phyloP scores from a whole-genome alignment of 2,797 vertebrate species.

The Gobionotothen gibberifrons region DNA sequence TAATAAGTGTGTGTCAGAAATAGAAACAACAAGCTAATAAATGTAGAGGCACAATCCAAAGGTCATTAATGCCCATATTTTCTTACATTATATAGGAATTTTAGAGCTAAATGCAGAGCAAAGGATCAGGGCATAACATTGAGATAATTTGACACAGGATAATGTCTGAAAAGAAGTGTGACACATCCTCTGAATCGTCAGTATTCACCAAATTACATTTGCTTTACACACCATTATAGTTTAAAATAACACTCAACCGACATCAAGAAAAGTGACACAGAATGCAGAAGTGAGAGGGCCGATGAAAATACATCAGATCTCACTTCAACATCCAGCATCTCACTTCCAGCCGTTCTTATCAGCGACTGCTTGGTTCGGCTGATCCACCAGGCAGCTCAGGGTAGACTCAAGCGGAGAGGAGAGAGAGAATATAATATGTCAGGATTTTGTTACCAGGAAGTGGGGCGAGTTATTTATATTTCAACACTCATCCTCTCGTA shows the following conservation, averaged over 20 bases:
- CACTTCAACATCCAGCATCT: conserved; percentile 41
- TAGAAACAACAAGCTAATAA: conserved; percentile 31
- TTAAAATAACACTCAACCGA: conserved; percentile 13
- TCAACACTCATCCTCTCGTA: conserved; percentile 76
- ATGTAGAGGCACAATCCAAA: conserved; percentile 4
- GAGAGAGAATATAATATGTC: conserved; percentile 74
- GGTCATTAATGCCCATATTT: background rate
- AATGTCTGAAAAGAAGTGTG: conserved; percentile 1
- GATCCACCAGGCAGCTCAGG: conserved; percentile 38
- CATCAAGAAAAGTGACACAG: conserved; percentile 1
- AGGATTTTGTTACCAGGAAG: conserved; percentile 84
- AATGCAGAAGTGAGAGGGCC: conserved; percentile 63
- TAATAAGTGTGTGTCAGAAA: conserved; percentile 39
- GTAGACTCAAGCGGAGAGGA: conserved; percentile 49
- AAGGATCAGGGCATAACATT: background rate
- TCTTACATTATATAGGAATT: background rate
- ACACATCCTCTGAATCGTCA: conserved; percentile 7
- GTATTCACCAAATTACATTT: background rate
- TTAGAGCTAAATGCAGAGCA: background rate
- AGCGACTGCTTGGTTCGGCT: conserved; percentile 1
- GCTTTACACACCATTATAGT: background rate
- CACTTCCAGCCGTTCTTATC: conserved; percentile 53
- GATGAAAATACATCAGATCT: conserved; percentile 10
- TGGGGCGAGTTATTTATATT: conserved; percentile 88
- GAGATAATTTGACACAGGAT: background rate